These are phyloP conservation scores for Calliscelio sp. DNA, from an alignment of 2,888 invertebrate genomes.

Conservation along the genomic window DNA sequence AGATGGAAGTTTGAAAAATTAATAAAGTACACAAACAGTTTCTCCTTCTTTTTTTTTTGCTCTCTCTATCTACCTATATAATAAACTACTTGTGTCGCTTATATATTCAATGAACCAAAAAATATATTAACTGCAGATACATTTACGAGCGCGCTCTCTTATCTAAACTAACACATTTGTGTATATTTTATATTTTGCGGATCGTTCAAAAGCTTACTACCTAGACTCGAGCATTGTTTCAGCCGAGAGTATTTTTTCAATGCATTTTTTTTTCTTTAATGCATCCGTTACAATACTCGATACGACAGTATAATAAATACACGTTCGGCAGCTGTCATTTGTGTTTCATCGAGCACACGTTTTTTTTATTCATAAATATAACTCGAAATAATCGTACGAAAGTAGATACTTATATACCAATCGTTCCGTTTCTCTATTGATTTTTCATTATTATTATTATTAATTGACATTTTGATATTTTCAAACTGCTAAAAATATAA, in stretches of 20 bases:
- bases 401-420: no score
- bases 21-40: no score
- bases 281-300: conserved; percentile 59
- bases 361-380: not conserved
- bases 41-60: no score
- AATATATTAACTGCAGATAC: no score
- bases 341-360: not conserved
- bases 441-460: no score
- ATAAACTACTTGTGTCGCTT: no score
- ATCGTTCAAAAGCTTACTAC: conserved; percentile 25
- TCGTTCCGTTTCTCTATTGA: no score
- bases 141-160: not conserved
- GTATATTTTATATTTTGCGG: conserved; percentile 13
- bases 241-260: conserved; percentile 49
- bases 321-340: conserved; percentile 28
- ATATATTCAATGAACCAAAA: no score
- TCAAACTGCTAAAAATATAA: no score
- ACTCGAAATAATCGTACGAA: not conserved
- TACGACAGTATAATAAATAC: conserved; percentile 33
- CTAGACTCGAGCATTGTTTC: conserved; percentile 43
- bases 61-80: no score
- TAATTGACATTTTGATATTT: no score
- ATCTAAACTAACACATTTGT: conserved; percentile 24
- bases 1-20: no score
- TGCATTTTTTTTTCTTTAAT: conserved; percentile 58